phyloP scores from a whole-genome alignment of 2,888 invertebrate species.

The Pharmacophagus antenor region DNA sequence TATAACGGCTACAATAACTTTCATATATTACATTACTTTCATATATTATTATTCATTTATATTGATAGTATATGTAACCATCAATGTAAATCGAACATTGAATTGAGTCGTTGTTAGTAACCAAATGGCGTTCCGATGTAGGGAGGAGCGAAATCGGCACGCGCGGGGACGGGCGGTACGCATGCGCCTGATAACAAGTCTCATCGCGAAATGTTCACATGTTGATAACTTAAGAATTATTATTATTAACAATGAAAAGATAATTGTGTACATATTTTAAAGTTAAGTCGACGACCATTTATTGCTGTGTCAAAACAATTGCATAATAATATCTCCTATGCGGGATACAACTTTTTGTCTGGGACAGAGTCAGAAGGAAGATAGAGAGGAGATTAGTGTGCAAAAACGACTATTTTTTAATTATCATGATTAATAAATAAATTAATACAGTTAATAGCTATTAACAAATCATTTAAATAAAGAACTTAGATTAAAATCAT shows the following conservation, averaged over 20 bases:
- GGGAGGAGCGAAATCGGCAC: conserved; percentile 54
- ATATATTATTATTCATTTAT: not conserved
- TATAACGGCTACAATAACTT: not conserved
- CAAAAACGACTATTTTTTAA: too few relatives aligned
- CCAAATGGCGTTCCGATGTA: conserved; percentile 33
- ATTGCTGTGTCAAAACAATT: not conserved
- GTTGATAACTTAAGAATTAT: conserved; percentile 75
- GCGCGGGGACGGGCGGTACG: conserved; percentile 57
- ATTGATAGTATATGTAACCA: conserved; percentile 40
- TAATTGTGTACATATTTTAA: not conserved
- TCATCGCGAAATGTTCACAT: conserved; percentile 71
- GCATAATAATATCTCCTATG: not conserved
- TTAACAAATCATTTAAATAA: too few relatives aligned
- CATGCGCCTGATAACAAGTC: conserved; percentile 71
- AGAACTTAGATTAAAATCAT: too few relatives aligned
- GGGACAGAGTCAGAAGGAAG: too few relatives aligned
- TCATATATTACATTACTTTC: not conserved
- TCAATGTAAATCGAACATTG: conserved; percentile 51
- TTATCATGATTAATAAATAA: too few relatives aligned
- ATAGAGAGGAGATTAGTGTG: too few relatives aligned
- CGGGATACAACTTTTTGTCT: too few relatives aligned
- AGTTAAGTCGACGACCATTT: not conserved
- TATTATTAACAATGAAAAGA: conserved; percentile 45
- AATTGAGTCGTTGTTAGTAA: conserved; percentile 36
- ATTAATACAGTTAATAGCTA: too few relatives aligned